phyloP scores from a whole-genome alignment of 2,888 invertebrate species.

The Harmothoe impar region DNA sequence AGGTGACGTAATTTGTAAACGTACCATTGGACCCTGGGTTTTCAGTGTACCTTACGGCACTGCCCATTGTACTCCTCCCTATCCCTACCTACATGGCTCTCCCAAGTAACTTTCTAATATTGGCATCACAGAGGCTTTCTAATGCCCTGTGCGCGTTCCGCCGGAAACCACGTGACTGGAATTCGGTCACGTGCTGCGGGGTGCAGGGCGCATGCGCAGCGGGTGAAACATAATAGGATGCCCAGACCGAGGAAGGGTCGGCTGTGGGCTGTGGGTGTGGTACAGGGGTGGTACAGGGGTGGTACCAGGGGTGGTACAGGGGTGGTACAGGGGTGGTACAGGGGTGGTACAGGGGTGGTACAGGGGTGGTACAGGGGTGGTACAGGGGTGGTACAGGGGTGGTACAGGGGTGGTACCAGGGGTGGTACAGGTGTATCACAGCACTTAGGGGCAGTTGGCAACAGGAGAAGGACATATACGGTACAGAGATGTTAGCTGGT shows the following conservation, averaged over 20 bases:
- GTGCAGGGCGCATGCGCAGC: constrained; percentile 32
- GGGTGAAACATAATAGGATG: not conserved
- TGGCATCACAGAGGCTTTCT: not conserved
- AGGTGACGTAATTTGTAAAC: too few species aligned
- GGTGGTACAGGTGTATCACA: not conserved
- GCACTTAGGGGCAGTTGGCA: too few species aligned
- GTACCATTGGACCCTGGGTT: too few species aligned
- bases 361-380: not conserved
- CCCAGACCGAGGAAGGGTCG: not conserved
- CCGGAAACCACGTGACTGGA: constrained; percentile 54
- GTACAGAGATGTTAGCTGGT: too few species aligned
- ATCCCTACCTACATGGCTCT: not conserved
- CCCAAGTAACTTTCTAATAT: not conserved
- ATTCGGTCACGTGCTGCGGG: constrained; percentile 51
- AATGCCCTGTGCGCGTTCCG: constrained; percentile 4
- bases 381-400: not conserved
- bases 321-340: not conserved
- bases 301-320: not conserved
- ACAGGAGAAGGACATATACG: too few species aligned
- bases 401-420: not conserved
- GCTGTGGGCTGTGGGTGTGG: not conserved
- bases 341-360: not conserved
- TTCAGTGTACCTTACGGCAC: too few species aligned
- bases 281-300: not conserved
- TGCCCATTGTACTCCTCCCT: not conserved